Conservation (phyloP, 2,888 invertebrate genomes). For the Coelogynopora nodosa region DNA sequence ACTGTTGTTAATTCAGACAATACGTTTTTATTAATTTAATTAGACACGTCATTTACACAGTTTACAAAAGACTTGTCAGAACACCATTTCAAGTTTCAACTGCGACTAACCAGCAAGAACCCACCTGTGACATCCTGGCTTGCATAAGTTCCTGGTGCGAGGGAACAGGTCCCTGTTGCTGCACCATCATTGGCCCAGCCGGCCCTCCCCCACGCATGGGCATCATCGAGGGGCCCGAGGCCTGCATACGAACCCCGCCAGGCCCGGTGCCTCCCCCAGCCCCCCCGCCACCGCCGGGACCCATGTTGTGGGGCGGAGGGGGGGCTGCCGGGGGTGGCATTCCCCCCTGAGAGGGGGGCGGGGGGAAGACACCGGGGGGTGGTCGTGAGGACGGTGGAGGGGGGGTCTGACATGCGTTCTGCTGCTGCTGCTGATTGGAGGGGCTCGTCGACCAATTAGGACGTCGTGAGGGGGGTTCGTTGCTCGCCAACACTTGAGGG, state of each 20-base stretch:
- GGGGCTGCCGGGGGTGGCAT: neutral
- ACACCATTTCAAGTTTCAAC: too few species aligned
- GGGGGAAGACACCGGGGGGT: neutral
- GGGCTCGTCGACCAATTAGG: neutral
- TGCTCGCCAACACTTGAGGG: neutral
- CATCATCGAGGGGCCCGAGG: neutral
- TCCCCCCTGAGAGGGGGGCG: neutral
- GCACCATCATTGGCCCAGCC: neutral
- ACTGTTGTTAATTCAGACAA: too few species aligned
- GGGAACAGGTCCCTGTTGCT: neutral
- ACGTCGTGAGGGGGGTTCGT: neutral
- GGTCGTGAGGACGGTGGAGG: neutral
- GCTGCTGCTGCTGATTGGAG: neutral
- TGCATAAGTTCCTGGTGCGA: neutral
- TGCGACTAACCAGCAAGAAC: too few species aligned
- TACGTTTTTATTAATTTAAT: too few species aligned
- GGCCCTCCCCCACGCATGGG: neutral
- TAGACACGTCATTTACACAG: too few species aligned
- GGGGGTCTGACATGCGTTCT: neutral
- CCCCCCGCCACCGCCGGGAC: neutral
- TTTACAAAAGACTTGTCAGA: too few species aligned
- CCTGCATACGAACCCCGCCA: neutral
- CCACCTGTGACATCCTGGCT: neutral
- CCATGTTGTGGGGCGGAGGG: neutral
- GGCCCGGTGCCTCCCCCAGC: neutral